Base-by-base conservation (phyloP, 1,140 invertebrate species). In the Antheraea mylitta region DNA sequence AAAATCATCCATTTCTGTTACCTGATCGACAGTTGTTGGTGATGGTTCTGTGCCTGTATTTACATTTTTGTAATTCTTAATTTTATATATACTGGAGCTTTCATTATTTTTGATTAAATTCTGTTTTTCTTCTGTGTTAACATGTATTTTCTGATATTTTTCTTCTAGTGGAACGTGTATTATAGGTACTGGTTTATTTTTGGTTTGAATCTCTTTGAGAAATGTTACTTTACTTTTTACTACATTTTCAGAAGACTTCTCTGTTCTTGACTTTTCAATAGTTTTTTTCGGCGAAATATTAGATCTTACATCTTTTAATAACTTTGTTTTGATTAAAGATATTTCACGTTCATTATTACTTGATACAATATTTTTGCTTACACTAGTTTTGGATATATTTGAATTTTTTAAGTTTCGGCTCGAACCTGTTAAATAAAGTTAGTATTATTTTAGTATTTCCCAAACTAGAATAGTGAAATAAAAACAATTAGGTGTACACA, bases 151-250 rank as follows among this genome's bases (percentile, higher is more conserved):
- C 37, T 68, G 18, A 66, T 68, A 75, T 22, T 82, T 80, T 5
- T 79, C 64, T 64, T 86, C 83, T 18, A 85, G 65, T 61, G 86
- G 85, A 22, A 87, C 81, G 76, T 77, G 76, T 73, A 87, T 86
- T 42, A 86, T 64, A 30, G 72, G 73, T 5, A 81, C 58, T 18
- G 79, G 72, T 65, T 78, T 80, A 42, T 73, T 71, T 66, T 75
- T 76, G 18, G 68, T 75, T 45, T 75, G 69, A 64, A 78, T 71
- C 66, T 83, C 72, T 78, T 78, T 80, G 16, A 79, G 58, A 30
- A 82, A 63, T 36, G 72, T 66, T 64, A 68, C 61, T 69, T 72
- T 75, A 64, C 58, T 73, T 63, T 68, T 77, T 19, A 78, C 79
- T 61, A 71, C 62, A 58, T 72, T 63, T 59, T 63, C 38, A 60